phyloP scores from a whole-genome alignment of 2,113 vertebrate genomes.

The Rhegmatorhina hoffmannsi region DNA sequence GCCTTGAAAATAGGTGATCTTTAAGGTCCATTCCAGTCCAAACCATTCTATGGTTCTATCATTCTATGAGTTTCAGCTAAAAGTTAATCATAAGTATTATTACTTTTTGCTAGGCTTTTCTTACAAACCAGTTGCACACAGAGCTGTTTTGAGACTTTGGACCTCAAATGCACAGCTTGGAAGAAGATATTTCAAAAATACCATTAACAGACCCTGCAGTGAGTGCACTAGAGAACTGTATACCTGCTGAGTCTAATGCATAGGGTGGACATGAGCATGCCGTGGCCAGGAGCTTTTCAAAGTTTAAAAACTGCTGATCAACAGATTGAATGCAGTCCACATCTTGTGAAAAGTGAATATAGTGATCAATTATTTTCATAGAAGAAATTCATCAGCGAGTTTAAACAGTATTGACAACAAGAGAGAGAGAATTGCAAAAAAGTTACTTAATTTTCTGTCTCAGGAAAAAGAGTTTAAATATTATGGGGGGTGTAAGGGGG shows the following conservation, averaged over 20 bases:
- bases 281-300: background rate
- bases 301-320: background rate
- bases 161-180: background rate
- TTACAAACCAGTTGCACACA: background rate
- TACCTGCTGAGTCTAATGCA: fast-evolving
- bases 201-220: background rate
- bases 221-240: background rate
- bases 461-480: background rate
- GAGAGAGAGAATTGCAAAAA: background rate
- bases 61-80: background rate
- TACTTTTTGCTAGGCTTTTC: background rate
- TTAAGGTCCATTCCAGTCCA: background rate
- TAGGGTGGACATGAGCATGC: fast-evolving
- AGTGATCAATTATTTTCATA: background rate
- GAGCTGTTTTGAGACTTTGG: background rate
- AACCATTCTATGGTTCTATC: background rate
- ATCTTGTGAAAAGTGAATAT: background rate
- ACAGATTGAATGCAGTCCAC: background rate
- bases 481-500: background rate
- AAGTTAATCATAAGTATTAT: background rate
- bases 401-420: background rate
- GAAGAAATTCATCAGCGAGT: background rate
- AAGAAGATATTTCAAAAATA: background rate
- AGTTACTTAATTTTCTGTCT: background rate
- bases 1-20: background rate